Evolutionary conservation across 2,113 vertebrate species (phyloP).

Genomic region (Calyptomena viridis): DNA sequence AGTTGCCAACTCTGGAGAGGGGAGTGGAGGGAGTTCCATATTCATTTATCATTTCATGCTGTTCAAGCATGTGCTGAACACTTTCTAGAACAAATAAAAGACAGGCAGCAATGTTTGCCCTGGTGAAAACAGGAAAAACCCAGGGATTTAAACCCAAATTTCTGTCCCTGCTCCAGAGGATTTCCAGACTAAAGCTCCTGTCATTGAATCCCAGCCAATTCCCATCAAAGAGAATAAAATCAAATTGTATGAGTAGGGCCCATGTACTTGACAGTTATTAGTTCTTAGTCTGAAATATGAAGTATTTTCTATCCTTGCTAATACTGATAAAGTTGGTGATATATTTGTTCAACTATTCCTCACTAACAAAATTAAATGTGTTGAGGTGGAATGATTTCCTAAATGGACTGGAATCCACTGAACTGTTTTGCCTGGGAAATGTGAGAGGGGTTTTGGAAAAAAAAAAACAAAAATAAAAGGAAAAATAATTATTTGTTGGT

Average conservation of each 20-base stretch:
- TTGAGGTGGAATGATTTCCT: background rate
- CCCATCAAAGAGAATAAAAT: background rate
- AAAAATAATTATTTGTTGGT: background rate
- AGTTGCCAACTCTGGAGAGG: background rate
- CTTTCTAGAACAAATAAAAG: background rate
- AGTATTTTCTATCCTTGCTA: background rate
- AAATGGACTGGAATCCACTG: background rate
- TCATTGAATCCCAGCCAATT: background rate
- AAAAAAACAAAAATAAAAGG: background rate
- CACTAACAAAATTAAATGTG: rapidly evolving
- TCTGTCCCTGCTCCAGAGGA: background rate
- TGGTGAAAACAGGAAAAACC: background rate
- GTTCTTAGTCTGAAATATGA: background rate
- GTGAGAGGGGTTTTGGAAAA: background rate
- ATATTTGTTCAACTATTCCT: background rate
- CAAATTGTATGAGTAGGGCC: background rate
- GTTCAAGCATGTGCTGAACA: background rate
- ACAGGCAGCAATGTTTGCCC: background rate
- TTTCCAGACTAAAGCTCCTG: background rate
- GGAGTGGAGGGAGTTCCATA: background rate
- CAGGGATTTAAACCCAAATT: background rate
- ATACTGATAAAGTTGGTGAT: background rate
- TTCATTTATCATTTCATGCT: background rate
- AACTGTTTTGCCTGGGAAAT: background rate
- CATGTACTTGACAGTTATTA: background rate